phyloP scores from a whole-genome alignment of 2,797 vertebrate species.

The Euthynnus affinis region DNA sequence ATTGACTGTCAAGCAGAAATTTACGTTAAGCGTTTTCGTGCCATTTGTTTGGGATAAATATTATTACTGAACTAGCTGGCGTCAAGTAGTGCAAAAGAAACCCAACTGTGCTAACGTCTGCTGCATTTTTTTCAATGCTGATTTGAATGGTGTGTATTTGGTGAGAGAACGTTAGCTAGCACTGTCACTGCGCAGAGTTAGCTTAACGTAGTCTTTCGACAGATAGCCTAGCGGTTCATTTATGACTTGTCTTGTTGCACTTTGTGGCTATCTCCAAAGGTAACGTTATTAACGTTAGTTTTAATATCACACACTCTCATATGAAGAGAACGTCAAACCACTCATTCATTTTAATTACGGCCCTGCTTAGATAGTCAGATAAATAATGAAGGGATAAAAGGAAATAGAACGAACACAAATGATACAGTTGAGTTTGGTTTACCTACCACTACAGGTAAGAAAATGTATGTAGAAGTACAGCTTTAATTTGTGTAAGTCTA shows the following conservation, averaged over 20 bases:
- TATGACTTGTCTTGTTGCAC: not conserved
- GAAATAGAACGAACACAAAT: too few species aligned
- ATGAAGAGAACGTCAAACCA: too few species aligned
- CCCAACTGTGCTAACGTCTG: not conserved
- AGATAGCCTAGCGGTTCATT: too few species aligned
- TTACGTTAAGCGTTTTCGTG: accelerated
- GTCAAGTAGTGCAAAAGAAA: not conserved
- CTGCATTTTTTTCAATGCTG: constrained; percentile 3
- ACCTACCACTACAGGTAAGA: not conserved
- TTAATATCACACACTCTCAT: accelerated
- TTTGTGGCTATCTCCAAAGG: not conserved
- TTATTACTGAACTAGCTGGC: accelerated
- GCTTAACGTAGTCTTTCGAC: not conserved
- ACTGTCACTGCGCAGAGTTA: not conserved
- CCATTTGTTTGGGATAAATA: accelerated
- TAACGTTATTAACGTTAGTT: not conserved
- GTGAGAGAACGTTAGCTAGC: not conserved
- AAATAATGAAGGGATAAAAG: too few species aligned
- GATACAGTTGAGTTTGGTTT: too few species aligned
- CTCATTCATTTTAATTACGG: not conserved
- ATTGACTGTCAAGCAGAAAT: too few species aligned
- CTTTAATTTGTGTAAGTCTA: not conserved
- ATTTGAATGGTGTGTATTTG: not conserved
- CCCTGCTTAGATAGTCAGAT: not conserved
- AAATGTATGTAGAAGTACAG: not conserved